phyloP scores from a whole-genome alignment of 1,140 invertebrate genomes.

The Oscheius sp. region DNA sequence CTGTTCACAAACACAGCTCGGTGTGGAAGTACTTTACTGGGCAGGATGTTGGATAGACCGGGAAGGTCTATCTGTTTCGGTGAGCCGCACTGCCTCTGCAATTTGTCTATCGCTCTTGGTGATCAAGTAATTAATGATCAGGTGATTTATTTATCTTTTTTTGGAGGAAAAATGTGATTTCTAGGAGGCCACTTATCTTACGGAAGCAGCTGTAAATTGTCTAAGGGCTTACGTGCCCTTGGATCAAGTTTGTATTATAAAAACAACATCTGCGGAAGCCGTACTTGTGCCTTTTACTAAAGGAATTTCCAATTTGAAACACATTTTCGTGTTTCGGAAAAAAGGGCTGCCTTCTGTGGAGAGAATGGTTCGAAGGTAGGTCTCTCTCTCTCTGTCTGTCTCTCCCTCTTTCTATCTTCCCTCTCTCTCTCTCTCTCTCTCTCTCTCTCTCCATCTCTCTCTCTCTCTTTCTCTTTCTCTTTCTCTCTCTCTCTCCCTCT shows the following conservation, averaged over 20 bases:
- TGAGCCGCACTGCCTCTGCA: too few relatives aligned
- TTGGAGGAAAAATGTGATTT: too few relatives aligned
- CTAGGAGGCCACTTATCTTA: not conserved
- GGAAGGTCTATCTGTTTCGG: conserved; percentile 9
- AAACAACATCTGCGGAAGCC: conserved; percentile 18
- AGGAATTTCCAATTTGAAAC: conserved; percentile 15
- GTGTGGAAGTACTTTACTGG: conserved; percentile 30
- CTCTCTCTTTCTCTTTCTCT: too few relatives aligned
- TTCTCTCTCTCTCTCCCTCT: too few relatives aligned
- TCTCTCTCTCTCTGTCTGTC: not conserved
- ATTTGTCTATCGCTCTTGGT: too few relatives aligned
- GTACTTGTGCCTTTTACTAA: conserved; percentile 5
- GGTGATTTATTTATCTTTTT: too few relatives aligned
- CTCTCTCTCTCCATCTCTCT: too few relatives aligned
- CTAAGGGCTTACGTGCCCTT: conserved; percentile 14
- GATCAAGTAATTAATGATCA: too few relatives aligned
- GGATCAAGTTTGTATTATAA: conserved; percentile 21
- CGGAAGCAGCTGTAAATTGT: conserved; percentile 5
- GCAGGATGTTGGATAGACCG: conserved; percentile 1
- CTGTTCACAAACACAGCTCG: conserved; percentile 27
- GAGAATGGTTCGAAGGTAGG: not conserved
- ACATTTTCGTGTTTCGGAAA: conserved; percentile 36
- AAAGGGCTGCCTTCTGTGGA: conserved; percentile 29
- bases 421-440: not conserved
- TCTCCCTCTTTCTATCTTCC: not conserved